Evolutionary conservation across 2,797 vertebrate genomes (phyloP), one percentile per base, ranked within the genome.

Genomic region (Cichlasoma orientale): DNA sequence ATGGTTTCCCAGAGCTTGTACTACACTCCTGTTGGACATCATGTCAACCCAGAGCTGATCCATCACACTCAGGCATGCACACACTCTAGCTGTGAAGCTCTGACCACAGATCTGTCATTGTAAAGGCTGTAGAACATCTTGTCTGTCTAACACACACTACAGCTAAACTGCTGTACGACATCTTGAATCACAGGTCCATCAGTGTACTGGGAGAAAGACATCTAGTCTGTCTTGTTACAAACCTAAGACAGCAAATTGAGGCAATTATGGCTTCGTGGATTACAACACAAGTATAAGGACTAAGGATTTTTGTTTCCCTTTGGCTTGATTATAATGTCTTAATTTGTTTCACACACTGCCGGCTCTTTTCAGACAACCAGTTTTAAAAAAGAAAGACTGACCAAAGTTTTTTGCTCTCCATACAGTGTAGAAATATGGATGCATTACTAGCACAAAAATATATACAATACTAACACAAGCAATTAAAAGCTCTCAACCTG

Each of bases 21-120:
- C 87, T 91, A 93, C 92, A 94, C 78, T 91, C 68, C 82, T 94
- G 91, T 93, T 90, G 89, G 91, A 92, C 91, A 92, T 92, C 86
- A 90, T 92, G 91, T 92, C 93, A 92, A 93, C 84, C 83, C 79
- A 79, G 61, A 72, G 81, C 88, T 86, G 90, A 94, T 94, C 90
- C 90, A 93, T 92, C 91, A 90, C 76, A 75, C 88, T 82, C 87
- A 84, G 61, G 44, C 84, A 87, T 79, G 74, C 87, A 61, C 75
- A 77, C 74, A 74, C 68, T 79, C 74, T 66, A 79, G 80, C 78
- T 77, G 82, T 84, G 83, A 80, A 89, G 86, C 87, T 91, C 81
- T 14, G 31, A 87, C 87, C 71, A 21, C 91, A 93, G 83, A 87
- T 91, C 90, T 92, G 91, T 93, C 92, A 88, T 85, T 91, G 90